Percentiles rank a stretch among this genome's conserved stretches.
Evolutionary conservation across 2,888 invertebrate genomes (phyloP).

Genomic region (Pollenia angustigena): DNA sequence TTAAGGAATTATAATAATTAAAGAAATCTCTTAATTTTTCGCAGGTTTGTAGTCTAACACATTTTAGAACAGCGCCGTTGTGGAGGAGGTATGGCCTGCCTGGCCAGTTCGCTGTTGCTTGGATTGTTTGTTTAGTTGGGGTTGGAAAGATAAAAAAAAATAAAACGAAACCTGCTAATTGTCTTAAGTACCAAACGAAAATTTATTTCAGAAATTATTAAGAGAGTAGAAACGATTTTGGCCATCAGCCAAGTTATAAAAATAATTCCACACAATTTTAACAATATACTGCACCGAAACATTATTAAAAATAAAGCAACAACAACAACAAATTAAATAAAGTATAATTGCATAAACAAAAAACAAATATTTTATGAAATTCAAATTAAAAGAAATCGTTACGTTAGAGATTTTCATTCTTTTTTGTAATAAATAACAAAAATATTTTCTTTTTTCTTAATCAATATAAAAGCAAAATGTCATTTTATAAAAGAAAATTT

Average conservation of each 20-base stretch:
- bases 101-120: slow-evolving; percentile 4
- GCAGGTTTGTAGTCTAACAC: background rate
- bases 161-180: slow-evolving; percentile 67
- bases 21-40: background rate
- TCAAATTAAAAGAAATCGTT: slow-evolving; percentile 30
- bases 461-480: slow-evolving; percentile 3
- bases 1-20: slow-evolving; percentile 5
- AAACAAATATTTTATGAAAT: background rate
- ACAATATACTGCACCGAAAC: slow-evolving; percentile 24
- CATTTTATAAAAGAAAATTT: slow-evolving; percentile 2
- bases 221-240: slow-evolving; percentile 69
- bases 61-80: no score
- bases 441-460: slow-evolving; percentile 3
- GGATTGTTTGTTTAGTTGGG: slow-evolving; percentile 20
- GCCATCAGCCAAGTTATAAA: slow-evolving; percentile 60
- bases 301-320: background rate
- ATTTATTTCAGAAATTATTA: slow-evolving; percentile 66
- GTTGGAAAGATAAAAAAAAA: slow-evolving; percentile 9
- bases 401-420: slow-evolving; percentile 3
- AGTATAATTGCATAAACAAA: slow-evolving; percentile 39
- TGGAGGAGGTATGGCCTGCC: background rate
- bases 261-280: slow-evolving; percentile 60
- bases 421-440: slow-evolving; percentile 31
- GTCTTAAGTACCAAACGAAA: slow-evolving; percentile 69
- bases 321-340: slow-evolving; percentile 13